Base-by-base conservation (phyloP, 1,140 invertebrate genomes). In the Hesperophylax magnus region DNA sequence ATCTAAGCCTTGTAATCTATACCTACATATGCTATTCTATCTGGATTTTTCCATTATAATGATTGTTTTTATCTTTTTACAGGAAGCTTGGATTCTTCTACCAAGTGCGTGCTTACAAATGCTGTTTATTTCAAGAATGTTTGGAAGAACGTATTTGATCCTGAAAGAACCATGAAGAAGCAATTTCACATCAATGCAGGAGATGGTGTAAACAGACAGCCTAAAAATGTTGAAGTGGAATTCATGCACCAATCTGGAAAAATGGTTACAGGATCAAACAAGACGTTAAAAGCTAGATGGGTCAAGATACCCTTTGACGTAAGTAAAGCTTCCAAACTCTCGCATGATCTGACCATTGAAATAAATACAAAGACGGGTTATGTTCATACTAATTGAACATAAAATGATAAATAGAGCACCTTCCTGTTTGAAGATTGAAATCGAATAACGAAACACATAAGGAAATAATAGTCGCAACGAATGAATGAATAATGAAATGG, bases 91-190 rank as follows among this genome's bases (percentile, higher is more conserved):
- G 84, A 86, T 74, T 54, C 85, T 0, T 87, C 90, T n/a, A 94
- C 93, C 0, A 87, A 88, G 71, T 72, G 95, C 14, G 84, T 96
- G 0, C 85, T 96, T 6, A 92, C 93, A 0, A 96, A 95, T 84
- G 93, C 93, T 1, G 88, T 96, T 18, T 95, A 94, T 85, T 96
- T 96, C 88, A 96, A 95, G 86, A 94, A 94, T 17, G 84, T 88
- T 1, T 97, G 95, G 95, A 87, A 92, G 65, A 89, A 89, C 1
- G 87, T 91, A 9, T 96, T 97, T 83, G 90, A 93, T 80, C 85
- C 86, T 14, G 85, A 88, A 34, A 78, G 84, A 0, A 96, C 95
- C 0, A 82, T 77, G 9, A 31, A 85, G 0, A 83, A 86, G 24
- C 90, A 90, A 82, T 97, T 96, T 85, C 56, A 84, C 11, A 81